Evolutionary conservation across 2,797 vertebrate species (phyloP).

Genomic region (Crocodylus rhombifer): DNA sequence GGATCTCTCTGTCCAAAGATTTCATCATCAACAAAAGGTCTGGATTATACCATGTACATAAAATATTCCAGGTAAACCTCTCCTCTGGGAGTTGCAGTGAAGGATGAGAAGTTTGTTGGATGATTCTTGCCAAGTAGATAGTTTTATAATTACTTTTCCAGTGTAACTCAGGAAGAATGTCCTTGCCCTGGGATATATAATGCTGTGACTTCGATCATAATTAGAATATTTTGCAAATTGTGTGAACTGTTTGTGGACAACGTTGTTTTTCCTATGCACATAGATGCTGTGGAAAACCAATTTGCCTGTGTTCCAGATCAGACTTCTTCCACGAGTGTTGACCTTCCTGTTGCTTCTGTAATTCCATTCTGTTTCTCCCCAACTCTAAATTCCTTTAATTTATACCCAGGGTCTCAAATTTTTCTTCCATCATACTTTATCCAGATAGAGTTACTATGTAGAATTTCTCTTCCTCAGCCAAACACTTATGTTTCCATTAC

Average conservation of each 20-base stretch:
- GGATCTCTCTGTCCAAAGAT: neutral
- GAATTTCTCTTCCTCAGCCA: slow-evolving; percentile 1
- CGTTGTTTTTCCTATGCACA: neutral
- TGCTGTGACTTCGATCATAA: neutral
- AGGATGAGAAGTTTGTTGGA: neutral
- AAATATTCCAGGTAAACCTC: neutral
- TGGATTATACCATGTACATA: neutral
- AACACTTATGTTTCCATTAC: neutral
- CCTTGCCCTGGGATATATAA: neutral
- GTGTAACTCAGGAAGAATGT: neutral
- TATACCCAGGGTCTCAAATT: neutral
- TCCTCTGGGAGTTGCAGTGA: neutral
- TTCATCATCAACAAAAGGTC: neutral
- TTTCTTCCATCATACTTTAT: neutral
- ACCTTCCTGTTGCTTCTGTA: neutral
- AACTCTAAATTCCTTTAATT: neutral
- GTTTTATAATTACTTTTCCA: neutral
- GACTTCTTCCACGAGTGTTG: neutral
- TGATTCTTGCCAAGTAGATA: neutral
- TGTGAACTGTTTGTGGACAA: neutral
- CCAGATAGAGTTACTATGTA: neutral
- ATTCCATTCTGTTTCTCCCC: neutral
- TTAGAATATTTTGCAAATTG: neutral
- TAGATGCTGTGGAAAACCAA: neutral
- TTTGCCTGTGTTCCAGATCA: neutral